Evolutionary conservation across 2,888 invertebrate species (phyloP), one percentile per base, ranked within the genome.

Genomic region (Pseudeuparius sepicola): DNA sequence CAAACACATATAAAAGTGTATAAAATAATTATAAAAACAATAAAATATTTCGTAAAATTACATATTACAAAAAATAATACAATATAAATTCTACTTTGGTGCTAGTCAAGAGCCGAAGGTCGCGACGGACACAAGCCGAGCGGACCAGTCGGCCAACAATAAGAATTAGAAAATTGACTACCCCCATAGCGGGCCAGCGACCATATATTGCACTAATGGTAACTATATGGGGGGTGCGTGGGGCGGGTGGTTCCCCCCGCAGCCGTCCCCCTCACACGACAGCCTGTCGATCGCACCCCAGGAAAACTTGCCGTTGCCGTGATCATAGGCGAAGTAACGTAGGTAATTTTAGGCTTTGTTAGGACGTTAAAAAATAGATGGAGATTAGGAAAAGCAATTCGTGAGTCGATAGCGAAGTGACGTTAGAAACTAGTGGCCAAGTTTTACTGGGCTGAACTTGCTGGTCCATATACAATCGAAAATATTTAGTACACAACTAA

Each of bases 1-100:
- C 61, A 62, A 61, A 60, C 61, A 61, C 61, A 61, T 57, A 61
- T 60, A 60, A 59, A 58, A 60, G 59, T 60, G 60, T 55, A 61
- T 60, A 61, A 60, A 56, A 57, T 59, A 58, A 59, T 60, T 59
- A 61, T 59, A 60, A 61, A 60, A 59, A 59, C 59, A 58, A 56
- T 56, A 56, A 59, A 55, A 57, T 52, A 53, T 56, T 51, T 49
- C 51, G 53, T 52, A 54, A 55, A 54, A 53, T 55, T 51, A 51
- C 43, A 43, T 46, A 40, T 53, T 52, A 54, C 51, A 54, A 55
- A 55, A 58, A 58, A 56, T 56, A 59, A 49, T 49, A 50, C 46
- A 48, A 52, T 50, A 49, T 50, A 55, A 44, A 55, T 43, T 53
- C 57, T 60, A 59, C 57, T 59, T 60, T 59, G 59, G 58, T 59